Base-by-base conservation (phyloP, 2,113 vertebrate genomes). In the Oryzias javanicus region DNA sequence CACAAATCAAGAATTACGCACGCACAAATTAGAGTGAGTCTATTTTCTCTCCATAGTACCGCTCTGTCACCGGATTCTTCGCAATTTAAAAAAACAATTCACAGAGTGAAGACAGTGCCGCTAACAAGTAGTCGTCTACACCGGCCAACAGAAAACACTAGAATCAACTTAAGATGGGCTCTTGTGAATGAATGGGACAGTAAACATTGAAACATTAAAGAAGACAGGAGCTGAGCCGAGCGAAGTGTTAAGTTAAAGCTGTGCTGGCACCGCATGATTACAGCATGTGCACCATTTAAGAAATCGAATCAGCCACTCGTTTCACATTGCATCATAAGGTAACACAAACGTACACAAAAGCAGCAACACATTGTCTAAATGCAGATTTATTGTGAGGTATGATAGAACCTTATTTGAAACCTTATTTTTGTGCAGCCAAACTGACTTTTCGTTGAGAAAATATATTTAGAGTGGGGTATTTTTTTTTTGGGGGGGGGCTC, bases 301-400 rank as follows among this genome's bases (percentile, higher is more conserved):
- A 76, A 80, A 81, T 51, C 50, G 46, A 59, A 51, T 53, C 54
- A 77, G 67, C 64, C 17, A 64, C 61, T 81, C 49, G 42, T 60
- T 80, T 86, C 75, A 87, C 73, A 86, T 84, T 70, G 79, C 42
- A 60, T 77, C 69, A 60, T 67, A 58, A 70, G 61, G 67, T 74
- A 72, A 64, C 65, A 85, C 75, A 86, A 68, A 85, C 75, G 48
- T 80, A 75, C 79, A 79, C 84, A 74, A 70, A 88, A 80, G 84
- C 76, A 89, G 84, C 84, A 82, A 75, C 76, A 74, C 49, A 67
- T 82, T 85, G 77, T 83, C 79, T 75, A 82, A 73, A 84, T 82
- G 76, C 52, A 45, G 65, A 72, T 88, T 89, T 88, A 86, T 86
- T 89, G 64, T 87, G 81, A 86, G 81, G 83, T 87, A 86, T 76